Evolutionary conservation across 2,888 invertebrate genomes (phyloP), one percentile per base, ranked within the genome.

Genomic region (Aporophyla lueneburgensis): DNA sequence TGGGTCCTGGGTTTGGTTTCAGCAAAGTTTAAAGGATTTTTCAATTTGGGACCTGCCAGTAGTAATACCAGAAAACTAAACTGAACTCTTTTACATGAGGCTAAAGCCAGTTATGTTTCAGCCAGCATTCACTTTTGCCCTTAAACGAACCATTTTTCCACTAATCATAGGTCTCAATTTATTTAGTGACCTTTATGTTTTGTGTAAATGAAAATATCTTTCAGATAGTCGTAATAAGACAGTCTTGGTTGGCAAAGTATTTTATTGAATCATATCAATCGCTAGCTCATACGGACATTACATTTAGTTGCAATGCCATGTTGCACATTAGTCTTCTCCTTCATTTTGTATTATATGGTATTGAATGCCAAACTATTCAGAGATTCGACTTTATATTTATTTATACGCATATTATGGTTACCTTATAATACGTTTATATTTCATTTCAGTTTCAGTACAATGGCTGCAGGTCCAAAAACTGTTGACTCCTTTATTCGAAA

Each of bases 401-500:
- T 61, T 10, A 9, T 10, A 27, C 46, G 43, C 21, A 27, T 14
- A 66, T 9, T 76, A 24, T 66, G 51, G 10, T 21, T 51, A 58
- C 21, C 2, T 24, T 16, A 21, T 21, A n/a, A 24, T 70, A 9
- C 5, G 51, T 21, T 24, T 10, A 24, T 56, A 68, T 70, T 82
- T 84, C 65, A 79, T 89, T 91, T 73, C 88, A 95, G 95, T 87
- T 77, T 88, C 92, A 27, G 77, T 88, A 76, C 93, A 92, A 89
- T 94, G 95, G 94, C 88, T 95, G 5, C 92, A 94, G 63, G 84
- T 93, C 40, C 96, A 96, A 83, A 95, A 95, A 80, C 73, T 93
- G 40, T 83, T 96, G 66, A 88, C 95, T 21, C 94, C 95, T 2
- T 86, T 96, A 71, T 96, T 96, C 74, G 95, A 96, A 80, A 95